These are phyloP conservation scores for Pantherophis guttatus DNA, from an alignment of 2,113 vertebrate species.

Conservation along the genomic window DNA sequence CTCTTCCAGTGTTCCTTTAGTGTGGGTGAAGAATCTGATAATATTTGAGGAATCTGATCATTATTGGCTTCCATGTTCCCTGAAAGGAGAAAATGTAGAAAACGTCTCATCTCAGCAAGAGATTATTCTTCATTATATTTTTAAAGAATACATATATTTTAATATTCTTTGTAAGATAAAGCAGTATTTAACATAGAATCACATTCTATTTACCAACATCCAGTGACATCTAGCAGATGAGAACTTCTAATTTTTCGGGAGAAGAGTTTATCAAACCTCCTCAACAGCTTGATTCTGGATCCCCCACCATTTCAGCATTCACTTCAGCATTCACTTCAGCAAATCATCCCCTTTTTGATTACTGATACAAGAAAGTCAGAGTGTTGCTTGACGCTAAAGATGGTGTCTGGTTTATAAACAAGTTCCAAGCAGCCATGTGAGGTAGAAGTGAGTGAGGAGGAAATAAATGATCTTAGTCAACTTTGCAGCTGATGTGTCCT, in stretches of 20 bases:
- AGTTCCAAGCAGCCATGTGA: not conserved
- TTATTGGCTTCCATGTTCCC: not conserved
- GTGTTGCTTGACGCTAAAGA: not conserved
- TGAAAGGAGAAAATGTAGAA: not conserved
- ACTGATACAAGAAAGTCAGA: not conserved
- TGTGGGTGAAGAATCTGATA: not conserved
- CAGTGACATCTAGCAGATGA: not conserved
- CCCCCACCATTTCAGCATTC: not conserved
- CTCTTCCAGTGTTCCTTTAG: not conserved
- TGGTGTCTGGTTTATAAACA: not conserved
- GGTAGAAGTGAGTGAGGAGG: not conserved
- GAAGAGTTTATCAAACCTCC: not conserved
- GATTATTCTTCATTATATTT: not conserved
- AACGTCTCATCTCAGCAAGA: not conserved
- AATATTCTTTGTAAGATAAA: not conserved
- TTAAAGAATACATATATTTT: not conserved
- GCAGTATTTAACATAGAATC: not conserved
- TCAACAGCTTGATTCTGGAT: not conserved
- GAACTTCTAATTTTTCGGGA: not conserved
- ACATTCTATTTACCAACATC: not conserved
- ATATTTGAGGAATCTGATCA: not conserved
- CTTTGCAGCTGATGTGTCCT: not conserved
- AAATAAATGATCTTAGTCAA: not conserved
- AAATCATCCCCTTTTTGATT: not conserved
- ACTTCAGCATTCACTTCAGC: too few species aligned